These are phyloP conservation scores for Neoscelio sp. DNA, from an alignment of 2,888 invertebrate species.

Conservation along the genomic window DNA sequence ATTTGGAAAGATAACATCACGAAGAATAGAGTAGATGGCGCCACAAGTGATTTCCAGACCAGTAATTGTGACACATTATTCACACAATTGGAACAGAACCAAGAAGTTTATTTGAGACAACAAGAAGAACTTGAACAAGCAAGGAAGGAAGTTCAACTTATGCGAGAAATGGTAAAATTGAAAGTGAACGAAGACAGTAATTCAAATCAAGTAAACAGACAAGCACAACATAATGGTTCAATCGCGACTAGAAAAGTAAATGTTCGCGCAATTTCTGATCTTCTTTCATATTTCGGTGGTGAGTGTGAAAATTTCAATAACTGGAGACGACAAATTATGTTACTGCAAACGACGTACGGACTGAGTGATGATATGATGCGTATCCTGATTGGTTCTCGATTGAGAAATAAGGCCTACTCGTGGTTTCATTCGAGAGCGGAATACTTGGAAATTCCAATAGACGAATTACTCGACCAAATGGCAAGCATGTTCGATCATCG, in stretches of 20 bases:
- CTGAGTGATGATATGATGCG: too few relatives aligned
- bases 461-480: not conserved
- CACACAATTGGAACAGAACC: constrained; percentile 2
- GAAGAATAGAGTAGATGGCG: too few relatives aligned
- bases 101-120: constrained; percentile 4
- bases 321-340: too few relatives aligned
- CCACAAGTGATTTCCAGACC: too few relatives aligned
- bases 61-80: not conserved
- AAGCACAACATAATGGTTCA: too few relatives aligned
- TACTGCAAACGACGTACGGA: too few relatives aligned
- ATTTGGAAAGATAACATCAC: not conserved
- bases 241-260: not conserved
- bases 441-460: too few relatives aligned
- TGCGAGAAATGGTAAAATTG: not conserved
- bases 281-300: not conserved
- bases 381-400: too few relatives aligned
- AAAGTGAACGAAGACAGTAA: too few relatives aligned
- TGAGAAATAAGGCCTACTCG: too few relatives aligned
- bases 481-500: not conserved
- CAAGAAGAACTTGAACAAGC: not conserved
- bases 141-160: not conserved
- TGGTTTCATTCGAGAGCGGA: too few relatives aligned
- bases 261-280: not conserved
- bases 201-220: not conserved
- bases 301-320: too few relatives aligned